Conservation (phyloP, 1,140 invertebrate genomes). For the Drusus annulatus region DNA sequence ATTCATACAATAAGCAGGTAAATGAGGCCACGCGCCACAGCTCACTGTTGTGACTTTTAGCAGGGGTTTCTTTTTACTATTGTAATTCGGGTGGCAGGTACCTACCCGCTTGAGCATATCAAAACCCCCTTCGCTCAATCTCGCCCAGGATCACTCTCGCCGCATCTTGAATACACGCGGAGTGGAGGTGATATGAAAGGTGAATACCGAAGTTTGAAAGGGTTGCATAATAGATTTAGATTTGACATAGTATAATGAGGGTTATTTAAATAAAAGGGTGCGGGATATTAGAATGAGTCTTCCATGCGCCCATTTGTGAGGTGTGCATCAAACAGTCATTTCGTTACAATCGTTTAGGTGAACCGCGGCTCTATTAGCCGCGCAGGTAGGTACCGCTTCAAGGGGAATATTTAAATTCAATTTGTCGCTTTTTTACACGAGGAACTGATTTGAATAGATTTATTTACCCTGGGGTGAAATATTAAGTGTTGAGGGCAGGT, state of each 20-base stretch:
- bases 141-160: neutral
- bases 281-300: constrained; percentile 13
- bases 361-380: constrained; percentile 10
- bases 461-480: neutral
- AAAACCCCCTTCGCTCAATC: constrained; percentile 12
- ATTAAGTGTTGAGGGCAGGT: neutral
- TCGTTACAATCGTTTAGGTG: constrained; percentile 17
- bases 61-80: constrained; percentile 41
- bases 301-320: constrained; percentile 10
- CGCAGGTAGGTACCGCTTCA: neutral
- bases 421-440: constrained; percentile 9
- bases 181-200: constrained; percentile 18
- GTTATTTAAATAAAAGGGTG: constrained; percentile 55
- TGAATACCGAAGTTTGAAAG: constrained; percentile 40
- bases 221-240: constrained; percentile 47
- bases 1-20: constrained; percentile 52
- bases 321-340: constrained; percentile 36
- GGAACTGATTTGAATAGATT: constrained; percentile 22
- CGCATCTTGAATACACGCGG: constrained; percentile 35
- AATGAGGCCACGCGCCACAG: constrained; percentile 53
- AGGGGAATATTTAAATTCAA: constrained; percentile 34
- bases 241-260: constrained; percentile 48
- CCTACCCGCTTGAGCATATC: neutral
- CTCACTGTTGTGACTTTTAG: constrained; percentile 45
- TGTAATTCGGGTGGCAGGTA: constrained; percentile 46